Evolutionary conservation across 64 coral and sea anemone species (phyloP).

Genomic region (Pachyseris speciosa): DNA sequence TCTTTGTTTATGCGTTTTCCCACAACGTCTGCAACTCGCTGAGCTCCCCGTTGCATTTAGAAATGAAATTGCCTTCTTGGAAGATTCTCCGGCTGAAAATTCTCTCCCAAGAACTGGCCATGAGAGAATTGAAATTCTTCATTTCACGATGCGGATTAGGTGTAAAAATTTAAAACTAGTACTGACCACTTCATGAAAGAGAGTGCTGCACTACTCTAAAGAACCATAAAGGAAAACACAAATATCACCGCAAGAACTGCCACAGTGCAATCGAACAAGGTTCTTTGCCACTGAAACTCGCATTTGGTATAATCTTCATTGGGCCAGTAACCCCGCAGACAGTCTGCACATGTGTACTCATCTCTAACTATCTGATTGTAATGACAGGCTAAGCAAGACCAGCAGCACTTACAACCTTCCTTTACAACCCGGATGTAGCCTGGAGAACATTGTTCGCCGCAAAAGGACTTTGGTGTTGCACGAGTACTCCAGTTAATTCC

Average conservation of each 20-base stretch:
- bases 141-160: no score
- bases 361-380: constrained; percentile 84
- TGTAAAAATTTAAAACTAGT: no score
- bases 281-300: constrained; percentile 65
- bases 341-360: constrained; percentile 70
- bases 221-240: constrained; percentile 65
- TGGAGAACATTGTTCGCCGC: constrained; percentile 50
- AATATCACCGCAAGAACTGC: constrained; percentile 63
- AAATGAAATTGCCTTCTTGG: no score
- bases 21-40: no score
- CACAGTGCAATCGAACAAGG: constrained; percentile 51
- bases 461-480: constrained; percentile 62
- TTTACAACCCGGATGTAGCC: constrained; percentile 69
- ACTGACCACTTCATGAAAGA: no score
- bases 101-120: no score
- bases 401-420: constrained; percentile 65
- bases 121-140: no score
- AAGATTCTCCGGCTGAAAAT: no score
- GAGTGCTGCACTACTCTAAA: not conserved
- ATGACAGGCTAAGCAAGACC: constrained; percentile 76
- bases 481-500: constrained; percentile 45
- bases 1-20: no score
- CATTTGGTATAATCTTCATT: constrained; percentile 75
- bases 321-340: constrained; percentile 81
- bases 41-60: no score